Conservation (phyloP, 2,888 invertebrate species). For the Sphecodes monilicornis region DNA sequence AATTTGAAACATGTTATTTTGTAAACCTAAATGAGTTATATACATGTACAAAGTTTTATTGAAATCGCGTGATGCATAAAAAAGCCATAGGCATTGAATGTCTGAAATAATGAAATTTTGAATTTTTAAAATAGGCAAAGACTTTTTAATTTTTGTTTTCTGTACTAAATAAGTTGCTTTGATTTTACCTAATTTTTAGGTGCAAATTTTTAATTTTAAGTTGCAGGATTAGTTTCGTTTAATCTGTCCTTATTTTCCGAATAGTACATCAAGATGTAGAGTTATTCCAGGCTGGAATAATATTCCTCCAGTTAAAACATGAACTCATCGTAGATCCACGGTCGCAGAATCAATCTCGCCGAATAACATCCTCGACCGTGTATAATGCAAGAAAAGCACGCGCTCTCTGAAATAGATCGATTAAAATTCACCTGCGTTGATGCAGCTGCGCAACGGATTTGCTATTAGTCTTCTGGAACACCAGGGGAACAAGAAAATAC, state of each 20-base stretch:
- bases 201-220: too few relatives aligned
- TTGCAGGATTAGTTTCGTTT: neutral
- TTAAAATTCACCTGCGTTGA: slow-evolving; percentile 5
- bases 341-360: neutral
- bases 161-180: neutral
- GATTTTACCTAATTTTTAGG: neutral
- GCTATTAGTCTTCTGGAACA: neutral
- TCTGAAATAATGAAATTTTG: too few relatives aligned
- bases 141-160: too few relatives aligned
- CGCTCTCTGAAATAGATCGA: neutral
- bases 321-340: neutral
- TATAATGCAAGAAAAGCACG: neutral
- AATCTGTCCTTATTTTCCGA: neutral
- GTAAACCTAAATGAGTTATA: too few relatives aligned
- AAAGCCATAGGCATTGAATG: too few relatives aligned
- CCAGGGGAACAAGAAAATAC: neutral
- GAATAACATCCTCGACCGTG: neutral
- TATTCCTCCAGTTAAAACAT: neutral
- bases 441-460: neutral
- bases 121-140: too few relatives aligned
- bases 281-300: neutral
- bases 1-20: too few relatives aligned
- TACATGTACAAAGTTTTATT: too few relatives aligned
- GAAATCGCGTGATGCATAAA: too few relatives aligned
- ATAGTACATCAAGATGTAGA: neutral